Base-by-base conservation (phyloP, 2,888 invertebrate species). In the Eupithecia inturbata region DNA sequence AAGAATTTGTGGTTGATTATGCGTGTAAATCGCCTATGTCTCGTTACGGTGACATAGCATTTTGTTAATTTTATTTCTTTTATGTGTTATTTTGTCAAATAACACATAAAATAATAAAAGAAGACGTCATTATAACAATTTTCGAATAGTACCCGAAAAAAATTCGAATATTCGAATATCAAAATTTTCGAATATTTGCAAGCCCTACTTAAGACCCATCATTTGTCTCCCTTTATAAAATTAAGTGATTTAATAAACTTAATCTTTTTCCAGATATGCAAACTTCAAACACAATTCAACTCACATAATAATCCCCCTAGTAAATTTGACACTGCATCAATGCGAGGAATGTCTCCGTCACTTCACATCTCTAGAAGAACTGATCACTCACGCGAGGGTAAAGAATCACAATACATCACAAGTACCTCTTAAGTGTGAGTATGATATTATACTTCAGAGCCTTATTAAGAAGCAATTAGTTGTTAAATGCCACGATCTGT, bases 241-340 rank as follows among this genome's bases (percentile, higher is more conserved):
- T n/a, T n/a, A n/a, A n/a, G 9, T 45, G 45, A 39, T n/a, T n/a
- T 49, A n/a, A 49, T n/a, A 49, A 53, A 16, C 6, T 28, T 3
- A 7, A 7, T 62, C 19, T 31, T 12, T 62, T 74, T 83, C 41
- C 87, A 90, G 90, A 72, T 88, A 83, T 41, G 72, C 78, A 10
- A 79, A 80, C 4, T 39, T 87, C 19, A 77, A 86, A 1, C 90
- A 90, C 74, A 88, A 84, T 0, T 79, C 84, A 0, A 82, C 71
- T 1, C 90, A 90, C 60, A 88, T 90, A 33, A 88, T 88, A 7
- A 88, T 90, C 70, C 89, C 90, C 0, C 72, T 90, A 0, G 28
- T 85, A 0, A 87, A 85, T 1, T 82, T 83, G 49, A 79, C 41
- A 0, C 22, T 83, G 0, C n/a, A 78, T 1, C 78, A 86, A 69